phyloP scores from a whole-genome alignment of 1,140 invertebrate genomes.

The Tenebrio molitor region DNA sequence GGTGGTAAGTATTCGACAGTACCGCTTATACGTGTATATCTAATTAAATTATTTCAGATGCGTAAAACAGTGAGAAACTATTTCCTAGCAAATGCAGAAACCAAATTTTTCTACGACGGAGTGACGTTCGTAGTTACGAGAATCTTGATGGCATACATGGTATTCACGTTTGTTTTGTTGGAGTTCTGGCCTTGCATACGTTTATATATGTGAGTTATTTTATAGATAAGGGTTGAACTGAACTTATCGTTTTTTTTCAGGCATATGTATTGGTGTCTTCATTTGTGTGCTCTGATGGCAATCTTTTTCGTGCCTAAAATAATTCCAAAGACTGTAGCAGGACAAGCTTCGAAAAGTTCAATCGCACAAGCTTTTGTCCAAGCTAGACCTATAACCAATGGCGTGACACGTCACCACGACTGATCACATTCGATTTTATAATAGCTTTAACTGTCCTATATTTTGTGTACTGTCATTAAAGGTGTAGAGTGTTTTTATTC shows the following conservation, averaged over 20 bases:
- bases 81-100: conserved; percentile 76
- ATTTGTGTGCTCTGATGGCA: conserved; percentile 65
- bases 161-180: conserved; percentile 91
- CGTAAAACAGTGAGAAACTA: conserved; percentile 81
- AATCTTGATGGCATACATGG: conserved; percentile 86
- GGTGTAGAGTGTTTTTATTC: neutral
- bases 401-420: conserved; percentile 30
- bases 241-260: conserved; percentile 59
- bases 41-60: conserved; percentile 69
- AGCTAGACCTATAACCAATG: conserved; percentile 44
- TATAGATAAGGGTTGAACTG: neutral
- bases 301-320: conserved; percentile 64
- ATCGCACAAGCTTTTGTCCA: conserved; percentile 44
- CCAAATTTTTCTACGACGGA: conserved; percentile 82
- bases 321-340: conserved; percentile 54
- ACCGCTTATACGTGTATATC: neutral
- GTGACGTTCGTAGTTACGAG: conserved; percentile 85
- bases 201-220: conserved; percentile 60
- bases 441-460: conserved; percentile 19
- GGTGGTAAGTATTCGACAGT: conserved; percentile 65
- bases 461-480: neutral
- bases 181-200: conserved; percentile 73
- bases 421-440: conserved; percentile 12
- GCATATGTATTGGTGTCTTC: conserved; percentile 69
- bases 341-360: conserved; percentile 31